Evolutionary conservation across 2,113 vertebrate species (phyloP), one percentile per base, ranked within the genome.

Genomic region (Malurus melanocephalus): DNA sequence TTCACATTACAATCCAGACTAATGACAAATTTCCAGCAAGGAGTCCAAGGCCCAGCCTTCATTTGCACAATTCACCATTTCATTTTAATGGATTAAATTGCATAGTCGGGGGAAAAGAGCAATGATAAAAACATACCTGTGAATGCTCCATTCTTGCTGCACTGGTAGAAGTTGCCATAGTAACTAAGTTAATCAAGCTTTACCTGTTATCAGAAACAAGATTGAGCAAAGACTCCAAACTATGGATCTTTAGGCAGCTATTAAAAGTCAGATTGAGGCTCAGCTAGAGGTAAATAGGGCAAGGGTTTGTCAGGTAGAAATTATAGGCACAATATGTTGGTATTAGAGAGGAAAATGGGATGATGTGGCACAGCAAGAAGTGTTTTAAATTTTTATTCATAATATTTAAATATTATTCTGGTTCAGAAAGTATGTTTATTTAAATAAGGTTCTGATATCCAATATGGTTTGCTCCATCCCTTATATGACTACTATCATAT

Each of bases 171-270:
- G 91, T 91, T 96, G 80, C 83, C 80, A 94, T 91, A 89, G 91
- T 86, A 95, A 95, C 90, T 92, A 89, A 68, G 57, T 91, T 91
- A 86, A 96, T 93, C 38, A 8, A 92, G 80, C 42, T 85, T 93
- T 92, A 11, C 65, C 76, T 88, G 17, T 92, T 93, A 89, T 61
- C 61, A 72, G 73, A 92, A 94, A 88, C n/a, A 46, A 81, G 62
- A 64, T 5, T 3, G 38, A 88, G 52, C 79, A 85, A 72, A 88
- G 64, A 77, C 88, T 45, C 28, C 46, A 62, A 68, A 64, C 64
- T 69, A 33, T 57, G 79, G 59, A 91, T 83, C 66, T 80, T 49
- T 81, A 79, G 42, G 51, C 62, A 71, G 33, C 38, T 33, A 62
- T 43, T 96, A 82, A 87, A 87, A 94, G 27, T 69, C 87, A 68